Evolutionary conservation across 23 tunicate species (phyloP).

Genomic region (Styela clava): DNA sequence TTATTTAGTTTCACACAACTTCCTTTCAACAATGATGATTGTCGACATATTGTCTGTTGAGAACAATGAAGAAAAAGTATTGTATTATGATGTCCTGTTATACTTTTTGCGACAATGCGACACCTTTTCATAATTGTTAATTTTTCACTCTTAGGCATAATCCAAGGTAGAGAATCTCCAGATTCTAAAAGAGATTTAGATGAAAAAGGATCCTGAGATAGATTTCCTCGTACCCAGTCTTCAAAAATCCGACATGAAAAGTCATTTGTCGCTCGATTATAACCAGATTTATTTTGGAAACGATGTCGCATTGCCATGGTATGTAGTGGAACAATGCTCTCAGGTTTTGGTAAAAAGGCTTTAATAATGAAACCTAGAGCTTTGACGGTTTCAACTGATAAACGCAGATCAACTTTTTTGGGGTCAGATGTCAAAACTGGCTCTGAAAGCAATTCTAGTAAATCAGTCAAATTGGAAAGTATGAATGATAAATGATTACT

Average conservation of each 20-base stretch:
- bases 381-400: conserved; percentile 5
- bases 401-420: neutral
- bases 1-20: conserved; percentile 51
- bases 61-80: conserved; percentile 59
- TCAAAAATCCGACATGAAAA: conserved; percentile 49
- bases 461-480: conserved; percentile 39
- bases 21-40: conserved; percentile 34
- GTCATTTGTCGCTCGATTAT: conserved; percentile 23
- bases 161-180: conserved; percentile 62
- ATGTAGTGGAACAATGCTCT: conserved; percentile 11
- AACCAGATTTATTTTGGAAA: conserved; percentile 51
- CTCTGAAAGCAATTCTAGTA: conserved; percentile 52
- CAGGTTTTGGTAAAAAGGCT: neutral
- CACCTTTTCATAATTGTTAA: conserved; percentile 13
- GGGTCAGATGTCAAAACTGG: neutral
- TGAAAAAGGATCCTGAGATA: conserved; percentile 57
- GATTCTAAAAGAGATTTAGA: conserved; percentile 31
- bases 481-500: conserved; percentile 54
- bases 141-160: conserved; percentile 5
- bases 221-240: conserved; percentile 37
- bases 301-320: conserved; percentile 11
- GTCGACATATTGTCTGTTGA: conserved; percentile 73
- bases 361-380: conserved; percentile 19
- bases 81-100: conserved; percentile 26
- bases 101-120: conserved; percentile 33